These are phyloP conservation scores for Protobothrops mucrosquamatus DNA, from an alignment of 2,113 vertebrate genomes.

Conservation along the genomic window DNA sequence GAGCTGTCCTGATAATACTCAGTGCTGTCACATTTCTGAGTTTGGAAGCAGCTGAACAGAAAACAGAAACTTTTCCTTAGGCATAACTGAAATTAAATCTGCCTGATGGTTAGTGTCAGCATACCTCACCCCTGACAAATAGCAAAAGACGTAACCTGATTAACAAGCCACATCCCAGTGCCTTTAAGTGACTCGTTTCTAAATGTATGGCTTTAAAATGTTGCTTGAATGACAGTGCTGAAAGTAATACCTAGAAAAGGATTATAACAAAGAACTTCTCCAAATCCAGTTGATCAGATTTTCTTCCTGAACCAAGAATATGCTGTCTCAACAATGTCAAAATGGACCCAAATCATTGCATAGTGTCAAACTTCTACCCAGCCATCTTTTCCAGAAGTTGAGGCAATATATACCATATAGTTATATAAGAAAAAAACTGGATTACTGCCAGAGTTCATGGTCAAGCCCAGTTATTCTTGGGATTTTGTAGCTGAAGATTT, in stretches of 20 bases:
- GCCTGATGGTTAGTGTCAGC: background rate
- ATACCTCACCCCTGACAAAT: background rate
- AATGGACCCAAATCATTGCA: background rate
- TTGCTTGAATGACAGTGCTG: background rate
- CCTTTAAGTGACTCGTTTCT: conserved; percentile 17
- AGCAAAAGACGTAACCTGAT: background rate
- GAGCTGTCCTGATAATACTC: background rate
- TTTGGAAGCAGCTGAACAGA: background rate
- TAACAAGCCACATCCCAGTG: background rate
- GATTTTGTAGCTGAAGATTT: background rate
- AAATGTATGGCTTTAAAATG: fast-evolving
- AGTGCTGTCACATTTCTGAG: background rate
- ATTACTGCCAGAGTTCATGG: background rate
- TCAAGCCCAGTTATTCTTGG: background rate
- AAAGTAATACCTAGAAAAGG: background rate
- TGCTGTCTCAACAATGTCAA: background rate
- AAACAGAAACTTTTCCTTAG: background rate
- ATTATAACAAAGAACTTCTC: background rate
- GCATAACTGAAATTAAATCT: background rate
- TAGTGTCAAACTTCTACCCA: background rate
- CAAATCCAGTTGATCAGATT: background rate
- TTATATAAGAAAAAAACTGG: background rate
- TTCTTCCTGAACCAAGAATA: background rate
- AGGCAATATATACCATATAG: background rate
- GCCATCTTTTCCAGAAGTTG: background rate